These are phyloP conservation scores for Eubasilissa splendida DNA, from an alignment of 2,888 invertebrate species.

Conservation along the genomic window DNA sequence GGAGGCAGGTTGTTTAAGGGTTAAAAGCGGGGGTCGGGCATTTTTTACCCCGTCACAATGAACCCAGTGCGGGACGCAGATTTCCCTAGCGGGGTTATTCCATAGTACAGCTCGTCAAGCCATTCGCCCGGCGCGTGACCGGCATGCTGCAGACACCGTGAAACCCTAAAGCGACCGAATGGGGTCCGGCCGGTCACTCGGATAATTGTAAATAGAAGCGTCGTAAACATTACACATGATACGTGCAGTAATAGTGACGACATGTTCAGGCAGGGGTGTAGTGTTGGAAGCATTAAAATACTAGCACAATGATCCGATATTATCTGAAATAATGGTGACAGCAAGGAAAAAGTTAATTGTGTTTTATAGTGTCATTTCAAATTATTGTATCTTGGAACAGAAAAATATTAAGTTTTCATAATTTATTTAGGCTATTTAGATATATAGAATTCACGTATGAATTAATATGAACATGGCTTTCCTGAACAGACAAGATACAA, in stretches of 20 bases:
- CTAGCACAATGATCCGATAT: no score
- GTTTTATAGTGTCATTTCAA: no score
- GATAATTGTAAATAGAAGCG: constrained; percentile 53
- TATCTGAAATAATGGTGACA: no score
- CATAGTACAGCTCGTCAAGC: constrained; percentile 54
- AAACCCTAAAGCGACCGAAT: constrained; percentile 48
- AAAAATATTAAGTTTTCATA: no score
- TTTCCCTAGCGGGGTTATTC: constrained; percentile 57
- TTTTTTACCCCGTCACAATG: constrained; percentile 54
- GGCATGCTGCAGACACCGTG: constrained; percentile 44
- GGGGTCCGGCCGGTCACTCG: constrained; percentile 33
- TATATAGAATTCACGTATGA: no score
- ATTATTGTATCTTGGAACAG: no score
- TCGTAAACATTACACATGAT: constrained; percentile 45
- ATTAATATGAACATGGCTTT: no score
- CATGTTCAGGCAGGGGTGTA: neutral
- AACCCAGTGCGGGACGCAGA: constrained; percentile 50
- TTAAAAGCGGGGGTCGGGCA: constrained; percentile 22
- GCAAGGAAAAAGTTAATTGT: no score
- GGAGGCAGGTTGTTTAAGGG: constrained; percentile 11
- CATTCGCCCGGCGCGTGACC: constrained; percentile 57
- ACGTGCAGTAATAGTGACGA: constrained; percentile 31
- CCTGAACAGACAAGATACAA: no score
- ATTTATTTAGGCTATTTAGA: no score
- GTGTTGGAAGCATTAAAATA: neutral